Evolutionary conservation across 1,140 invertebrate species (phyloP).

Genomic region (Sarcophaga bullata): DNA sequence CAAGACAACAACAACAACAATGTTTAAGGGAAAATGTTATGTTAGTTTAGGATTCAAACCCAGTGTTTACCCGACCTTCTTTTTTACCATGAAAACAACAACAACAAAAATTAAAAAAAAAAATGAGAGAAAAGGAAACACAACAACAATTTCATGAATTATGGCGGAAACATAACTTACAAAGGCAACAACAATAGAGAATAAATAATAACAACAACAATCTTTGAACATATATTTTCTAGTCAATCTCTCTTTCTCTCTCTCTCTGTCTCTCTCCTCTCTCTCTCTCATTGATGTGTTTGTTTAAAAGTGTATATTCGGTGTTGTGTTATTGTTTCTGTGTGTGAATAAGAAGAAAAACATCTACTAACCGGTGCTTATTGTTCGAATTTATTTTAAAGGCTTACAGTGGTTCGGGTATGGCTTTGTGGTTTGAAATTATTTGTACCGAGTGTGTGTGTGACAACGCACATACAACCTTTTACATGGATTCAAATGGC

Average conservation of each 20-base stretch:
- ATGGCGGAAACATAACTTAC: neutral
- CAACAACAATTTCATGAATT: too few relatives aligned
- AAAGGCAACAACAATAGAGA: neutral
- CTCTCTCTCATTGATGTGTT: neutral
- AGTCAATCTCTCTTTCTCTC: neutral
- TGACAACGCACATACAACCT: conserved; percentile 17
- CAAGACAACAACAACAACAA: neutral
- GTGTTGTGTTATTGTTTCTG: neutral
- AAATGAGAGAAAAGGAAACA: neutral
- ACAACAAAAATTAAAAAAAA: neutral
- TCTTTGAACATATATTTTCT: neutral
- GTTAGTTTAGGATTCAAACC: conserved; percentile 12
- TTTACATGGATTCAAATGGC: conserved; percentile 10
- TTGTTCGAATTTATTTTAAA: neutral
- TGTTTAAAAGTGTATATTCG: neutral
- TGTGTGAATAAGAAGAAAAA: too few relatives aligned
- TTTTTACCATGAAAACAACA: neutral
- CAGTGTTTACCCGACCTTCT: neutral
- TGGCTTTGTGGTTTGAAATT: neutral
- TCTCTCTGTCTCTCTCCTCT: too few relatives aligned
- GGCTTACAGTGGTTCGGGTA: neutral
- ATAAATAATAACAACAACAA: conserved; percentile 11
- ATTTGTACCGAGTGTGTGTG: neutral
- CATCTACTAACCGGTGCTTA: too few relatives aligned
- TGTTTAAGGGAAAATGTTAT: neutral